Conservation (phyloP, 1,140 invertebrate genomes). For the Cotesia glomerata region DNA sequence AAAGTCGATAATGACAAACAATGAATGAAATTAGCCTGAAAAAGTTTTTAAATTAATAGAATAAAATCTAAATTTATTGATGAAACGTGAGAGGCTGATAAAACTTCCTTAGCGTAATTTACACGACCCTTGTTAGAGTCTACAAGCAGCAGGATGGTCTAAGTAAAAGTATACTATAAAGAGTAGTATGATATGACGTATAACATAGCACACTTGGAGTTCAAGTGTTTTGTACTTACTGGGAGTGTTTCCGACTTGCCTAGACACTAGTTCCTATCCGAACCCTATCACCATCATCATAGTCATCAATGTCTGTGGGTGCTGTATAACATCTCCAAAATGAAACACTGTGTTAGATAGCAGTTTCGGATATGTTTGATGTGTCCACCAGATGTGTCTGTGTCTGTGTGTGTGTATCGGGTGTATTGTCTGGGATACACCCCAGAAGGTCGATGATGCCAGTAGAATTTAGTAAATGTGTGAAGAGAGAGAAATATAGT, state of each 20-base stretch:
- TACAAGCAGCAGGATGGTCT: not conserved
- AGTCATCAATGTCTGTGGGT: no score
- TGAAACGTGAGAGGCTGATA: not conserved
- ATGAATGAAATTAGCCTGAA: no score
- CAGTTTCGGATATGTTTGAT: not conserved
- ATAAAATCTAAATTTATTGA: not conserved
- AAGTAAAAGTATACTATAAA: not conserved
- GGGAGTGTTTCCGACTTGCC: constrained; percentile 33
- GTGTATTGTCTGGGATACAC: no score
- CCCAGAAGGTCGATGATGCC: no score
- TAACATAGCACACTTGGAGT: no score
- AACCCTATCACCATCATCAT: not conserved
- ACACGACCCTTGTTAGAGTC: not conserved
- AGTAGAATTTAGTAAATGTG: no score
- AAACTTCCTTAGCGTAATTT: not conserved
- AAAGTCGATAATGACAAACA: no score
- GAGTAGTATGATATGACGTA: not conserved
- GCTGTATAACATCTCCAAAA: not conserved
- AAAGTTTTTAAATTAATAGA: not conserved
- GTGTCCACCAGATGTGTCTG: no score
- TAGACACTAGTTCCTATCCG: constrained; percentile 31
- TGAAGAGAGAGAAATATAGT: not conserved
- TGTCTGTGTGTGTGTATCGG: no score
- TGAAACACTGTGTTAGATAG: not conserved
- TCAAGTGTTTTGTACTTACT: constrained; percentile 29